These are phyloP conservation scores for Lymantria dispar DNA, from an alignment of 2,888 invertebrate species.

Conservation along the genomic window DNA sequence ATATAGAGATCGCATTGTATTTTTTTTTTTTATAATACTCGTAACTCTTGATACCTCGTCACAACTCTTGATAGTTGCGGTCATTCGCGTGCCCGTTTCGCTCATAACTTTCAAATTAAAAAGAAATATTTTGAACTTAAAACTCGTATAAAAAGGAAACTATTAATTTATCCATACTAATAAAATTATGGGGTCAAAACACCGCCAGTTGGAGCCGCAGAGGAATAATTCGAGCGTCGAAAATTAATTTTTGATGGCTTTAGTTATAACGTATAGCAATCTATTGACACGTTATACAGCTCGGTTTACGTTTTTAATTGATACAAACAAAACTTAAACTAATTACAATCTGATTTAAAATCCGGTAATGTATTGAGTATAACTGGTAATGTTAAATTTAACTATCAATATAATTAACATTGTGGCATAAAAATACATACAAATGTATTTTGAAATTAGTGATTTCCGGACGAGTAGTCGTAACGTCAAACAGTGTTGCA, in stretches of 20 bases:
- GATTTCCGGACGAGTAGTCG: slow-evolving; percentile 44
- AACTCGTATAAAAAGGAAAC: slow-evolving; percentile 24
- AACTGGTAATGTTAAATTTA: neutral
- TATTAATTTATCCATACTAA: slow-evolving; percentile 35
- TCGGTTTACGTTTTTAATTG: slow-evolving; percentile 1
- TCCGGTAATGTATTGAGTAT: neutral
- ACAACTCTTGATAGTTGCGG: slow-evolving; percentile 34
- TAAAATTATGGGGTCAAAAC: slow-evolving; percentile 34
- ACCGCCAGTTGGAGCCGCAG: slow-evolving; percentile 29
- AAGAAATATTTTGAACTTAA: slow-evolving; percentile 25
- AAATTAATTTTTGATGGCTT: slow-evolving; percentile 38
- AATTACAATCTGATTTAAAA: neutral
- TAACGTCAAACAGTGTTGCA: slow-evolving; percentile 39
- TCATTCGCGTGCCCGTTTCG: slow-evolving; percentile 49
- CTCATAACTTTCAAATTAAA: slow-evolving; percentile 36
- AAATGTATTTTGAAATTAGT: slow-evolving; percentile 32
- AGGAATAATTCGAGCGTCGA: slow-evolving; percentile 34
- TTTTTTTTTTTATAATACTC: too few relatives aligned
- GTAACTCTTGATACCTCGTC: slow-evolving; percentile 18
- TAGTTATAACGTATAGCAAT: slow-evolving; percentile 21
- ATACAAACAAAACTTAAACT: neutral
- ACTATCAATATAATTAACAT: neutral
- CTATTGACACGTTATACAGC: slow-evolving; percentile 19
- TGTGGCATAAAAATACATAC: slow-evolving; percentile 3
- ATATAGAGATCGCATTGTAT: neutral